Evolutionary conservation across 2,113 vertebrate genomes (phyloP), one percentile per base, ranked within the genome.

Genomic region (Ondatra zibethicus): DNA sequence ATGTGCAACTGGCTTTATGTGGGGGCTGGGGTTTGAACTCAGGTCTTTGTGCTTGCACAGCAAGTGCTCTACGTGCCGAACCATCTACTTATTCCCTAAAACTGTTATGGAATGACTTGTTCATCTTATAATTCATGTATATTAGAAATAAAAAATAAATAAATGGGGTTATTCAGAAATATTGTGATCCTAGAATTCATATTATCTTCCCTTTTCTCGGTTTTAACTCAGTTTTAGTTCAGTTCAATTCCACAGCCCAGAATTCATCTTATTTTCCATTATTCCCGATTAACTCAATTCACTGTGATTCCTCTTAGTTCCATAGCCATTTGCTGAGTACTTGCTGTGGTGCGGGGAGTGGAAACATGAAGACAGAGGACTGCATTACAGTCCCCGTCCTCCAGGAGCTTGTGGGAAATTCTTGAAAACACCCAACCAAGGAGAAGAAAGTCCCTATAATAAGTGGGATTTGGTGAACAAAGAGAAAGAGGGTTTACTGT

Each of bases 111-210:
- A 89, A 81, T 45, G 50, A 89, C 58, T 84, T 66, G 8, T 36
- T 93, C 39, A 91, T 65, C 31, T 92, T 85, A 70, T 16, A 52
- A 31, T 85, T 68, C 9, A 45, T 80, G 3, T 91, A 14, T 52
- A 29, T 80, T 80, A 91, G 76, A 89, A 91, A 75, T 81, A 31
- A 78, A 92, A 42, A 91, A 75, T 80, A 25, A 89, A 92, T 42
- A 95, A 91, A 47, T 77, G 13, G 47, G 23, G 31, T 84, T 93
- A n/a, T 94, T 87, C 42, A 23, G 27, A 91, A 91, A 17, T 72
- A 27, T 47, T 77, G 17, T 9, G 7, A 76, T 89, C 36, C 47
- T 85, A 97, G 21, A 81, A 65, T 63, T 92, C 87, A 87, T 10
- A 27, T 33, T 68, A 72, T 39, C 36, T 84, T 93, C 68, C 36